A percentile compares a stretch with the other conserved stretches of the same genome.
Conservation (phyloP, 2,113 vertebrate species). For the Hyperopisus bebe region DNA sequence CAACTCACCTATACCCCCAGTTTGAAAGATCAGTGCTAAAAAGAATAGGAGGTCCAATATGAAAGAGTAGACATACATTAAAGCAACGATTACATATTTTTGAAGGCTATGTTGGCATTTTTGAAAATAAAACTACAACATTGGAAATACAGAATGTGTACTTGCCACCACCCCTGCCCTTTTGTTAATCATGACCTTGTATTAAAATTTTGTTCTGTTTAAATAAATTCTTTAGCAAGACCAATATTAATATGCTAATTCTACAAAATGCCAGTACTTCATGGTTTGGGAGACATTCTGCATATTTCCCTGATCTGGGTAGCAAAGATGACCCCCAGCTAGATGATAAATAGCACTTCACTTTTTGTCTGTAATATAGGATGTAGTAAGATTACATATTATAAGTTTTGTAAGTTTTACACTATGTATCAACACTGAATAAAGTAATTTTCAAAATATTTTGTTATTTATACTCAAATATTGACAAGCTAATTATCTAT, state of each 20-base stretch:
- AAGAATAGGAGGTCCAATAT: neutral
- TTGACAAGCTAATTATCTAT: neutral
- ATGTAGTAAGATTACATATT: no score
- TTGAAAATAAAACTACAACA: neutral
- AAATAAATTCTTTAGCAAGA: neutral
- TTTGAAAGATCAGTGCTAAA: neutral
- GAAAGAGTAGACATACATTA: neutral
- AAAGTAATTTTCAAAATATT: no score
- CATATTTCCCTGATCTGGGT: neutral
- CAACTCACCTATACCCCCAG: neutral
- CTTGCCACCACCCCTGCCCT: neutral
- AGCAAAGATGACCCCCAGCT: neutral
- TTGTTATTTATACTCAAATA: neutral
- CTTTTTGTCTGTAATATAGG: no score
- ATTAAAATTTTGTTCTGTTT: neutral
- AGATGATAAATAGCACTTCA: neutral
- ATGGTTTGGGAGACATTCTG: neutral
- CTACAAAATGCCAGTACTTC: neutral
- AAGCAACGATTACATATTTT: neutral
- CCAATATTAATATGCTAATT: neutral
- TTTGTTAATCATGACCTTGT: neutral
- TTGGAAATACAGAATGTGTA: neutral
- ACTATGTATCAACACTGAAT: no score
- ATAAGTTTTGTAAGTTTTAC: no score
- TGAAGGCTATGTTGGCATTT: neutral